Evolutionary conservation across 2,888 invertebrate species (phyloP).

Genomic region (Eilema sororculum): DNA sequence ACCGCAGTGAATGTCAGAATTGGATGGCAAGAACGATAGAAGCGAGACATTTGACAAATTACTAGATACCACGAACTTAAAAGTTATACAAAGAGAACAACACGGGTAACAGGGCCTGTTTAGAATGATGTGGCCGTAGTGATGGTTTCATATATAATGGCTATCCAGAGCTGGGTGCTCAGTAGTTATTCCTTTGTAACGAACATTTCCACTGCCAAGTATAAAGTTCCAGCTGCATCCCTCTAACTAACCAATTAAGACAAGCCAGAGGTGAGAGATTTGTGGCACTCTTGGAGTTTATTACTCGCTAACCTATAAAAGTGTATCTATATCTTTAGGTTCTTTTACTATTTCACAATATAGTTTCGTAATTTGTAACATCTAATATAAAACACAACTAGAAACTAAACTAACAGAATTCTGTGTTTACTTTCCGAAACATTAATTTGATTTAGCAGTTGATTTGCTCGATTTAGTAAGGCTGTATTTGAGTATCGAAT

Average conservation of each 20-base stretch:
- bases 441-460: not conserved
- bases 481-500: not conserved
- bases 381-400: slow-evolving; percentile 1
- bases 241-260: not conserved
- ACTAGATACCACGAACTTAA: no score
- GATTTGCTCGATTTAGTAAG: not conserved
- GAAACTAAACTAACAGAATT: not conserved
- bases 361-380: not conserved
- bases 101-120: no score
- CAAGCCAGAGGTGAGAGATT: not conserved
- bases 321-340: not conserved
- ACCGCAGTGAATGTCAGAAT: not conserved
- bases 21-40: no score
- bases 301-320: not conserved
- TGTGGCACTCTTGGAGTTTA: slow-evolving; percentile 1
- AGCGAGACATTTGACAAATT: no score
- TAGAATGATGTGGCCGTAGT: no score
- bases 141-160: not conserved
- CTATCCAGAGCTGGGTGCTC: not conserved
- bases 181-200: not conserved
- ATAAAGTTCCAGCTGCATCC: not conserved
- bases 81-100: not conserved
- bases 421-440: not conserved
- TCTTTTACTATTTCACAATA: not conserved
- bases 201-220: not conserved